phyloP scores from a whole-genome alignment of 1,140 invertebrate species.

The Brachionus sp. region DNA sequence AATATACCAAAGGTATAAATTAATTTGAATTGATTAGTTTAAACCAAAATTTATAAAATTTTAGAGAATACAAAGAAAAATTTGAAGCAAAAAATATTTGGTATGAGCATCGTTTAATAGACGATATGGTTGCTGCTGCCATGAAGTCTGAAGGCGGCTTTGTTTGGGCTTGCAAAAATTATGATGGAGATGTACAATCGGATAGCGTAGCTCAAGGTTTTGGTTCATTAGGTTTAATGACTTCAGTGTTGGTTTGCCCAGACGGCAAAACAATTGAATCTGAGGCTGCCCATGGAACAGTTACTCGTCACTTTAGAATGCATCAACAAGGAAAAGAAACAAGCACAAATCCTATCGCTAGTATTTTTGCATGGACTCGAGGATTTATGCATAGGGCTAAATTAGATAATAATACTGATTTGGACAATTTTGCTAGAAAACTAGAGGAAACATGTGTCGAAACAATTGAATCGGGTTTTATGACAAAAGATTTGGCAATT shows the following conservation, averaged over 20 bases:
- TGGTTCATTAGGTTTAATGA: conserved; percentile 61
- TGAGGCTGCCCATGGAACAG: conserved; percentile 61
- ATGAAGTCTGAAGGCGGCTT: conserved; percentile 97
- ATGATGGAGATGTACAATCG: conserved; percentile 97
- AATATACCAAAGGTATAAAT: conserved; percentile 77
- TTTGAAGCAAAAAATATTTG: conserved; percentile 85
- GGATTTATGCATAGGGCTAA: conserved; percentile 87
- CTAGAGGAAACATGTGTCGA: conserved; percentile 86
- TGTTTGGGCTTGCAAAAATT: conserved; percentile 99
- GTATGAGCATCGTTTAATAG: conserved; percentile 98
- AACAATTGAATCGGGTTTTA: conserved; percentile 85
- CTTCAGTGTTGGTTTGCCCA: conserved; percentile 59
- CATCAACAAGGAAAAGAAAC: conserved; percentile 73
- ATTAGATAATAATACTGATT: conserved; percentile 75
- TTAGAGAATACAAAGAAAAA: conserved; percentile 75
- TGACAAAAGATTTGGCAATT: conserved; percentile 99
- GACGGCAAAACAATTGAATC: conserved; percentile 61
- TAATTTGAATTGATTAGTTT: neutral
- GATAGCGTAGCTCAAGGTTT: conserved; percentile 91
- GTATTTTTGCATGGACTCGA: conserved; percentile 94
- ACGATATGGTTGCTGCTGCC: conserved; percentile 97
- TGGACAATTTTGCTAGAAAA: conserved; percentile 74
- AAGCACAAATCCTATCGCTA: conserved; percentile 96
- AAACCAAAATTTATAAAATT: conserved; percentile 45
- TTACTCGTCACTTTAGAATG: conserved; percentile 58